phyloP scores from a whole-genome alignment of 2,888 invertebrate genomes.

The Bellardia pandia region DNA sequence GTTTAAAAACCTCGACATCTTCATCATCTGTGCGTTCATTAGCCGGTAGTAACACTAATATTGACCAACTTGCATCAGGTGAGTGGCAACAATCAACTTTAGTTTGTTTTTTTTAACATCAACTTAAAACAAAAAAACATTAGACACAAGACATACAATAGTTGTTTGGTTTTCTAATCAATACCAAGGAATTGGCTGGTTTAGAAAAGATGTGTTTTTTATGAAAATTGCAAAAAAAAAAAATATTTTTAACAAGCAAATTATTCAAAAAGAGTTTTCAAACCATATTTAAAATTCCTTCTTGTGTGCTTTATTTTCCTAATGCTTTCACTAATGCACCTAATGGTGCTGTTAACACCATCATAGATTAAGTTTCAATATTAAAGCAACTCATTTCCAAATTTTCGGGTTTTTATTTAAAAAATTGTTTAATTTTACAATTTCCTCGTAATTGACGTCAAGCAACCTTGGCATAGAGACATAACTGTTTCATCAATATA shows the following conservation, averaged over 20 bases:
- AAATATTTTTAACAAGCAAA: background rate
- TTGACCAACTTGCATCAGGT: conserved; percentile 72
- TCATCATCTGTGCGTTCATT: conserved; percentile 71
- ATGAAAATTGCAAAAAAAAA: background rate
- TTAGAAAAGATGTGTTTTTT: conserved; percentile 17
- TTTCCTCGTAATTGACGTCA: too few species aligned
- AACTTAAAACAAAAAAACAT: conserved; percentile 28
- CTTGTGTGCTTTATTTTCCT: too few species aligned
- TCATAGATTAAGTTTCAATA: too few species aligned
- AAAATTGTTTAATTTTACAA: too few species aligned
- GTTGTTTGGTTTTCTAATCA: conserved; percentile 53
- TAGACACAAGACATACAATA: conserved; percentile 20
- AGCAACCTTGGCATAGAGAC: too few species aligned
- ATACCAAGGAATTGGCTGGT: conserved; percentile 3
- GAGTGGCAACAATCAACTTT: conserved; percentile 62
- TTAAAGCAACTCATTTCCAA: too few species aligned
- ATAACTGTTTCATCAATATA: too few species aligned
- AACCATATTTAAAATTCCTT: too few species aligned
- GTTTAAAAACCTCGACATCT: conserved; percentile 69
- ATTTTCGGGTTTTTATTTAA: too few species aligned
- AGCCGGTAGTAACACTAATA: conserved; percentile 70
- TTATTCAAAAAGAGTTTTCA: too few species aligned
- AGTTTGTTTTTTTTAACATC: conserved; percentile 29
- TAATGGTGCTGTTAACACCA: too few species aligned
- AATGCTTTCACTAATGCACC: too few species aligned